Percentiles rank a stretch among this genome's conserved stretches.
Conservation (phyloP, 2,888 invertebrate species). For the Capitulum mitella region DNA sequence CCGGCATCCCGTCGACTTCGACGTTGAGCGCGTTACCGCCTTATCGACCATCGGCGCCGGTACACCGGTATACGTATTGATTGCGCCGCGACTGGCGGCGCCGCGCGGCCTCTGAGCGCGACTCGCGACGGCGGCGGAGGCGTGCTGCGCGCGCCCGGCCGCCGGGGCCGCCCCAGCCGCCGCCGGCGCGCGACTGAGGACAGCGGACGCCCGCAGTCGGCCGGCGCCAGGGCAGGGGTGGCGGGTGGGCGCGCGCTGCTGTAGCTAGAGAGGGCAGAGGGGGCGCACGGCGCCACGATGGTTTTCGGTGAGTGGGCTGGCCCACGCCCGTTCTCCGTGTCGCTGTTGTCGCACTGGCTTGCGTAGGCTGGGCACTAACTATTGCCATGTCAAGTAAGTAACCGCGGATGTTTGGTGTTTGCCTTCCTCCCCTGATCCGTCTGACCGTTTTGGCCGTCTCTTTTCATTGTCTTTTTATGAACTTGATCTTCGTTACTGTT, state of each 20-base stretch:
- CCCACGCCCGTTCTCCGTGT: neutral
- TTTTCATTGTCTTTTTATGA: too few species aligned
- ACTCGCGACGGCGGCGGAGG: neutral
- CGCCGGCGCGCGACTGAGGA: neutral
- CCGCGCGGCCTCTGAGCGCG: neutral
- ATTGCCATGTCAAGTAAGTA: slow-evolving; percentile 17
- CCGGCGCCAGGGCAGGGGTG: too few species aligned
- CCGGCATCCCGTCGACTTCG: too few species aligned
- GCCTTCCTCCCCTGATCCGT: too few species aligned
- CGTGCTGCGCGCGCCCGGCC: neutral
- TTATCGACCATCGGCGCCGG: neutral
- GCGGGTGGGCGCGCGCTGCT: neutral
- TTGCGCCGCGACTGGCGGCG: neutral
- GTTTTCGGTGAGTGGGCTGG: slow-evolving; percentile 18
- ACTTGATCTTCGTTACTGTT: too few species aligned
- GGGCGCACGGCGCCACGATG: neutral
- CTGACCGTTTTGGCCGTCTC: too few species aligned
- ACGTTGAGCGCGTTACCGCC: neutral
- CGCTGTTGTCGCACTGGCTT: slow-evolving; percentile 9
- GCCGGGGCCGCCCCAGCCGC: neutral
- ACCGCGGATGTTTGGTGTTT: too few species aligned
- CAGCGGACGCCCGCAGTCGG: neutral
- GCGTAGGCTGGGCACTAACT: neutral
- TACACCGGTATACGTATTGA: neutral
- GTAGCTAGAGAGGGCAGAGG: neutral